phyloP scores from a whole-genome alignment of 2,797 vertebrate genomes.

The Protonibea diacanthus region DNA sequence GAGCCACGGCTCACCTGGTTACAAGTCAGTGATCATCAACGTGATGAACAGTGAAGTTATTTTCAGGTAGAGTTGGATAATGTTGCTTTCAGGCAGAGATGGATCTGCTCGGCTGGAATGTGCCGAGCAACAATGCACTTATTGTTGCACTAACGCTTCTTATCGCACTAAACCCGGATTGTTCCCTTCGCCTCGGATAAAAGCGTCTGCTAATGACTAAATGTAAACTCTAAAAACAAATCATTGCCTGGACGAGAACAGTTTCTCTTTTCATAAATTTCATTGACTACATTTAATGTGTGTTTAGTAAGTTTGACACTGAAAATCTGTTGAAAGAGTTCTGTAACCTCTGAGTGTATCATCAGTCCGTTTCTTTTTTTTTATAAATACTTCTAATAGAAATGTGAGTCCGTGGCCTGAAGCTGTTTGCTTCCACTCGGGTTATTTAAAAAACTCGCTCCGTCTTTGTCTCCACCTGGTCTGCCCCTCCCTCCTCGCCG shows the following conservation, averaged over 20 bases:
- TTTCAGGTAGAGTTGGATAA: no score
- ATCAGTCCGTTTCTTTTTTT: neutral
- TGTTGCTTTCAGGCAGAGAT: neutral
- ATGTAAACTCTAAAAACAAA: neutral
- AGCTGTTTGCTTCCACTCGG: neutral
- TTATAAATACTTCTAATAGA: neutral
- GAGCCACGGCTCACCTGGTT: no score
- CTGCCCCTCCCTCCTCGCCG: neutral
- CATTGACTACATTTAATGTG: neutral
- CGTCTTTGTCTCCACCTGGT: slow-evolving; percentile 17
- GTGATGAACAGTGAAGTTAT: no score
- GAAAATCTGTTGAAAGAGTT: neutral
- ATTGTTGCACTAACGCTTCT: no score
- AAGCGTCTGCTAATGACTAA: no score
- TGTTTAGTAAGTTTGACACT: neutral
- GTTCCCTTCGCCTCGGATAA: no score
- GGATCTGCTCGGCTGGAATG: neutral
- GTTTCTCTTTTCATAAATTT: neutral
- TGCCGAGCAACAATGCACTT: no score
- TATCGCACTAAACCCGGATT: no score
- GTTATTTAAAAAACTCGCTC: neutral
- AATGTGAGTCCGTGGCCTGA: neutral
- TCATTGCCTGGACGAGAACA: neutral
- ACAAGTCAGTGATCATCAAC: no score
- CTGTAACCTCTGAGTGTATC: neutral